Percentiles rank a stretch among this genome's conserved stretches.
phyloP scores from a whole-genome alignment of 1,140 invertebrate species.

The Conopomorpha cramerella region DNA sequence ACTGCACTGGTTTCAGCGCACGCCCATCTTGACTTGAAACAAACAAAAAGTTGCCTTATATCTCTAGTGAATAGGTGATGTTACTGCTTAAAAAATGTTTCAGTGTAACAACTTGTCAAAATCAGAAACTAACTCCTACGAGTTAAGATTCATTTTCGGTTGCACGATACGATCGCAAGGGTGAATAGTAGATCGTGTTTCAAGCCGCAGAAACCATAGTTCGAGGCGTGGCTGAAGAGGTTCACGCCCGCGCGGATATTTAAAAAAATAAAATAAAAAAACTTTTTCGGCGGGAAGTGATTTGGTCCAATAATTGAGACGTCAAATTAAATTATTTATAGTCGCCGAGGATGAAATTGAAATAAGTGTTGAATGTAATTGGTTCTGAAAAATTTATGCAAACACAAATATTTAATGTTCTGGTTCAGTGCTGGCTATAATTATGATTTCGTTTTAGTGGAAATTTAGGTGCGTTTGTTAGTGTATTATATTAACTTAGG shows the following conservation, averaged over 20 bases:
- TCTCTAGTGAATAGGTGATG: neutral
- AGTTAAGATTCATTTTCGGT: neutral
- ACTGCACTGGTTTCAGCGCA: conserved; percentile 18
- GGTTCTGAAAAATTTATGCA: conserved; percentile 44
- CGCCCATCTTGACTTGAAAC: conserved; percentile 19
- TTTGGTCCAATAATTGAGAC: conserved; percentile 47
- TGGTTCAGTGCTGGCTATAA: neutral
- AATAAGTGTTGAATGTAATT: conserved; percentile 40
- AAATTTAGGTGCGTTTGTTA: neutral
- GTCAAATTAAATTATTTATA: conserved; percentile 51
- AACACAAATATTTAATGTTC: neutral
- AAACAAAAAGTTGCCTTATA: neutral
- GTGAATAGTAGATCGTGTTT: too few relatives aligned
- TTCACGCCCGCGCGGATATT: conserved; percentile 18
- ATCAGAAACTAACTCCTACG: neutral
- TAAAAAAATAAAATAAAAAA: conserved; percentile 20
- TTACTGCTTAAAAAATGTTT: conserved; percentile 1
- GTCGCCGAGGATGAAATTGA: conserved; percentile 28
- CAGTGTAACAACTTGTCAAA: neutral
- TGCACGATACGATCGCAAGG: neutral
- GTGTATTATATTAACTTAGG: neutral
- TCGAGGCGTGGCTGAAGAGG: conserved; percentile 38
- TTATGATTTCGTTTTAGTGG: neutral
- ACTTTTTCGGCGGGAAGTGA: conserved; percentile 24
- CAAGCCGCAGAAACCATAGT: too few relatives aligned